A percentile compares a stretch with the other conserved stretches of the same genome.
These are phyloP conservation scores for Schizaphis graminum DNA, from an alignment of 2,888 invertebrate genomes.

Conservation along the genomic window DNA sequence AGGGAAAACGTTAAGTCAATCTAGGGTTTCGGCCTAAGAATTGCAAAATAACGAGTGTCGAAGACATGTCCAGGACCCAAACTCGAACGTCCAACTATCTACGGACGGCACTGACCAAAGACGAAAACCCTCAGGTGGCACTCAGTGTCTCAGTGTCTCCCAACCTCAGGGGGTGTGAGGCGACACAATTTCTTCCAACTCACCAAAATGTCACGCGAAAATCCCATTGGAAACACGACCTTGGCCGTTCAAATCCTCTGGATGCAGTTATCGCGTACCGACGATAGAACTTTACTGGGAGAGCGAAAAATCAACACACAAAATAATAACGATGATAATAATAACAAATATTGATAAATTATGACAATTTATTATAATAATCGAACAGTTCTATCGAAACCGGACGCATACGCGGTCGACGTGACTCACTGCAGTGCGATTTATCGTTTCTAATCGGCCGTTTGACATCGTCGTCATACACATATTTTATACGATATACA, in stretches of 20 bases:
- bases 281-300: background rate
- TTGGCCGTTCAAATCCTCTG: slow-evolving; percentile 30
- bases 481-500: background rate
- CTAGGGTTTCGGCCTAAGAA: background rate
- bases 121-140: background rate
- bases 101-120: background rate
- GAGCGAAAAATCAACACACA: background rate
- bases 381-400: background rate
- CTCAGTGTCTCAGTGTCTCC: too few species aligned
- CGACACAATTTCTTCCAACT: background rate
- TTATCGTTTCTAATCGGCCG: slow-evolving; percentile 48
- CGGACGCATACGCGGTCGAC: background rate
- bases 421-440: slow-evolving; percentile 43
- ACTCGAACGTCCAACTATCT: background rate
- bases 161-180: background rate
- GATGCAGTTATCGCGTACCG: background rate
- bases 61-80: background rate
- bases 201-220: slow-evolving; percentile 46
- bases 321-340: background rate
- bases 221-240: slow-evolving; percentile 63
- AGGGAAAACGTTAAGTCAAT: background rate
- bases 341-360: background rate
- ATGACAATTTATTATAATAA: background rate
- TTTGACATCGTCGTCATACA: slow-evolving; percentile 27
- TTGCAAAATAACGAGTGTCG: background rate